A percentile compares a stretch with the other conserved stretches of the same genome.
These are phyloP conservation scores for Lissocephala sabroskyi DNA, from an alignment of 2,888 invertebrate genomes.

Conservation along the genomic window DNA sequence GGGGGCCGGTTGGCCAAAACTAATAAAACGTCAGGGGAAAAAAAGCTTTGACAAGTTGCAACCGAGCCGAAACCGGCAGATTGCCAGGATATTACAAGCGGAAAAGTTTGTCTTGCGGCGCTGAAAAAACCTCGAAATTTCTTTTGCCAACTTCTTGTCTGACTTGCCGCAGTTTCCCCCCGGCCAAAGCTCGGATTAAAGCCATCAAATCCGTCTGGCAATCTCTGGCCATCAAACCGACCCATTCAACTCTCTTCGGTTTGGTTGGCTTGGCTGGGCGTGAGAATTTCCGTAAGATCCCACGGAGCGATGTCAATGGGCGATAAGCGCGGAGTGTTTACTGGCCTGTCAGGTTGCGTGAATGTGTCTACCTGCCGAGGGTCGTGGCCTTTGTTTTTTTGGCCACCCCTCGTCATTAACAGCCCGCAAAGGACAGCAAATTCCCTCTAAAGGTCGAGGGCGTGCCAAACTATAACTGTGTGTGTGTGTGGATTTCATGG, in stretches of 20 bases:
- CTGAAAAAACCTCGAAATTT: not conserved
- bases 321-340: constrained; percentile 47
- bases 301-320: constrained; percentile 26
- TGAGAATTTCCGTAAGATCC: too few relatives aligned
- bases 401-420: constrained; percentile 48
- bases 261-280: too few relatives aligned
- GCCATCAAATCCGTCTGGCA: constrained; percentile 32
- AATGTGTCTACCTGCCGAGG: not conserved
- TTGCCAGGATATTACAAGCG: constrained; percentile 1
- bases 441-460: too few relatives aligned
- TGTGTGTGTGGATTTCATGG: too few relatives aligned
- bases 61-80: constrained; percentile 3
- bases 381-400: constrained; percentile 37
- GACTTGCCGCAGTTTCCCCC: too few relatives aligned
- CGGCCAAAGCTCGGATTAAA: constrained; percentile 31
- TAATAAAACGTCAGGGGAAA: constrained; percentile 64
- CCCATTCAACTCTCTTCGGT: too few relatives aligned
- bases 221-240: constrained; percentile 20
- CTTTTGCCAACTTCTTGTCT: too few relatives aligned
- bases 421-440: too few relatives aligned
- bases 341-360: constrained; percentile 48
- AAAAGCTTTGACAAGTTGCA: constrained; percentile 55
- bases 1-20: constrained; percentile 31
- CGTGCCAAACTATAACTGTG: too few relatives aligned
- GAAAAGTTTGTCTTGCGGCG: not conserved